Percentiles rank a stretch among this genome's conserved stretches.
Evolutionary conservation across 2,888 invertebrate species (phyloP).

Genomic region (Calephelis perditalis): DNA sequence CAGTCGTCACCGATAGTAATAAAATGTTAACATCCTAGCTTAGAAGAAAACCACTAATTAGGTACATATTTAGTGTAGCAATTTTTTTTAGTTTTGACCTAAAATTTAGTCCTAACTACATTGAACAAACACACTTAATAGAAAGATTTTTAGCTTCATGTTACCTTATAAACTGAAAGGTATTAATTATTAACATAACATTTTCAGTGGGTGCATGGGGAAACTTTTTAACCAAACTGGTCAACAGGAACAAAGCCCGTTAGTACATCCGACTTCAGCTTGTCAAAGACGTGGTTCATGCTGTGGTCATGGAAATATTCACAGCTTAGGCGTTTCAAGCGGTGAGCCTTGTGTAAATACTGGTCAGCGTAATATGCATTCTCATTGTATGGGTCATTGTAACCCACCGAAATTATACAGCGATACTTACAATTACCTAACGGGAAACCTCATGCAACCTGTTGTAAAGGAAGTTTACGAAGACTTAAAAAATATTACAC

Average conservation of each 20-base stretch:
- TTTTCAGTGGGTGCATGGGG: slow-evolving; percentile 68
- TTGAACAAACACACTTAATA: too few species aligned
- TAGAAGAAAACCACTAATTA: too few species aligned
- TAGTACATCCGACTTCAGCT: slow-evolving; percentile 32
- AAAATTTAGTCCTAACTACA: too few species aligned
- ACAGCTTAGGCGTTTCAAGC: slow-evolving; percentile 34
- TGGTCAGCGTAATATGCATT: slow-evolving; percentile 18
- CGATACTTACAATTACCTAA: slow-evolving; percentile 60
- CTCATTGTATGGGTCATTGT: slow-evolving; percentile 45
- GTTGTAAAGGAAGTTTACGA: slow-evolving; percentile 60
- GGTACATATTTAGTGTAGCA: too few species aligned
- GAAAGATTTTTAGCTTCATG: too few species aligned
- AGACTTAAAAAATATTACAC: slow-evolving; percentile 54
- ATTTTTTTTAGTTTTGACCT: too few species aligned
- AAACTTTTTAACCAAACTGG: slow-evolving; percentile 52
- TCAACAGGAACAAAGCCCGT: slow-evolving; percentile 22
- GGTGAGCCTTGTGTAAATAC: slow-evolving; percentile 39
- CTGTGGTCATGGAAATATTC: slow-evolving; percentile 38
- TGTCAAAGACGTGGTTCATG: slow-evolving; percentile 43
- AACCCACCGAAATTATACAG: slow-evolving; percentile 55
- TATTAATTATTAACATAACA: not conserved
- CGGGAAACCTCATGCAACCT: slow-evolving; percentile 60
- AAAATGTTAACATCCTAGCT: too few species aligned
- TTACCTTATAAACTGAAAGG: too few species aligned
- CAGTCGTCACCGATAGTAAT: too few species aligned